Evolutionary conservation across 2,888 invertebrate genomes (phyloP), one percentile per base, ranked within the genome.

Genomic region (Tuberolachnus salignus): DNA sequence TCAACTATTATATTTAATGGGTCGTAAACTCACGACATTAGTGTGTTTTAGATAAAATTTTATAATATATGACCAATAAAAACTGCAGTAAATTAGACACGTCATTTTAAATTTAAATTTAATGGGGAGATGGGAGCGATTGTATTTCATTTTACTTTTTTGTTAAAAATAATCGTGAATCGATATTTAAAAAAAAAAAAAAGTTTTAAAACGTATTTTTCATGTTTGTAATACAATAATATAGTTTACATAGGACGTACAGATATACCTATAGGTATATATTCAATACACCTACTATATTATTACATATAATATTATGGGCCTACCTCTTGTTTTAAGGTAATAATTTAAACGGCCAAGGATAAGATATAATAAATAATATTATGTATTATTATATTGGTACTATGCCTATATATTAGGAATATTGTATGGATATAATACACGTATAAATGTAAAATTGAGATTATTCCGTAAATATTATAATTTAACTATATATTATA

Each of bases 281-380:
- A 19, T 34, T 42, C 34, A 63, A 63, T 34, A n/a, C n/a, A n/a
- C n/a, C 19, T 34, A 34, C 34, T 34, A 34, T 34, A 34, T 34
- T 34, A 34, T 34, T 34, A 6, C n/a, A n/a, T 34, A 34, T 4
- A 34, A 34, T 34, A 34, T 34, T 34, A 34, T 34, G 34, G 34
- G 34, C 34, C 34, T 34, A 26, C 8, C 13, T 46, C 46, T 26
- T 59, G 13, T 3, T 46, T 9, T 71, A 8, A 9, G 11, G n/a
- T 71, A 71, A 71, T 46, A 59, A 44, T 55, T 70, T 44, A 42
- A 71, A 44, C 26, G 46, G 46, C 59, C 57, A 1, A 26, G 57
- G 26, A 59, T 57, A 46, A 6, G 6, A 71, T 46, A 46, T 46
- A 71, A 34, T 19, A 23, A 46, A 13, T 26, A 59, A 13, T 26